Conservation (phyloP, 64 coral and sea anemone species). For the Actinia equina region DNA sequence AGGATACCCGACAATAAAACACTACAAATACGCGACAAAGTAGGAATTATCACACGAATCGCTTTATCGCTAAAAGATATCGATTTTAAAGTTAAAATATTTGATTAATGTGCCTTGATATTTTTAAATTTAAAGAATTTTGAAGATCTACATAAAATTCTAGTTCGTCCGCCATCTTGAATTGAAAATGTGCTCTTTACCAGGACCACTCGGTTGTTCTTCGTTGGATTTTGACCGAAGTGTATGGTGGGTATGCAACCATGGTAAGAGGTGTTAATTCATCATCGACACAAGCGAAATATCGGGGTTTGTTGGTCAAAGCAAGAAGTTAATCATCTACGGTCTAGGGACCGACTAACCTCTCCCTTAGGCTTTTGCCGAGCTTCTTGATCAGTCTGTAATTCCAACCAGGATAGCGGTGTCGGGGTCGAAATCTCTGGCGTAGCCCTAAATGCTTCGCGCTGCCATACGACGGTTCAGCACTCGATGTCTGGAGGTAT, state of each 20-base stretch:
- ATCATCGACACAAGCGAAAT: too few species aligned
- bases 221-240: not conserved
- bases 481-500: too few species aligned
- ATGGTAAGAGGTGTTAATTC: too few species aligned
- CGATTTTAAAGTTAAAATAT: not conserved
- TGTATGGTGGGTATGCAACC: not conserved
- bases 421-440: too few species aligned
- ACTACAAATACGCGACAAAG: not conserved
- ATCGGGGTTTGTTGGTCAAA: too few species aligned
- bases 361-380: too few species aligned
- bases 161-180: constrained; percentile 7
- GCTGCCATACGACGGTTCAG: too few species aligned
- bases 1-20: not conserved
- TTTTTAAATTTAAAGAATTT: not conserved
- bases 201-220: not conserved
- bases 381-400: too few species aligned
- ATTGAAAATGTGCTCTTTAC: constrained; percentile 6
- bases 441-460: too few species aligned
- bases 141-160: not conserved
- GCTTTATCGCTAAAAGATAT: not conserved
- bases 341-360: too few species aligned
- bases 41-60: not conserved
- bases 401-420: too few species aligned
- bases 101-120: not conserved
- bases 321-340: too few species aligned